A percentile compares a stretch with the other conserved stretches of the same genome.
phyloP scores from a whole-genome alignment of 2,113 vertebrate species.

The Elaphurus davidianus region DNA sequence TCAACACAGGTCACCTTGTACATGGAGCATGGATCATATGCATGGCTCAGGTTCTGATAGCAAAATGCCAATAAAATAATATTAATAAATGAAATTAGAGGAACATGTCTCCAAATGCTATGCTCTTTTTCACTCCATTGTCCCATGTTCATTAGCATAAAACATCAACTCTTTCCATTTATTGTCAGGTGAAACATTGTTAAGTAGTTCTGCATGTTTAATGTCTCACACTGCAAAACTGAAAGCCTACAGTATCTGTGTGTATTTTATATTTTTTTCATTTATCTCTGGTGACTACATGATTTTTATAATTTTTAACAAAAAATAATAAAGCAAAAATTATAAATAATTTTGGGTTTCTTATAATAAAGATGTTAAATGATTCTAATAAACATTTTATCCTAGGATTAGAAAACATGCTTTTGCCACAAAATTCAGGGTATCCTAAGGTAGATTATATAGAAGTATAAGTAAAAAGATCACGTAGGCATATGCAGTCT shows the following conservation, averaged over 20 bases:
- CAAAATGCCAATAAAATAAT: not conserved
- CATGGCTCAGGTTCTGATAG: not conserved
- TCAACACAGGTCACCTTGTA: not conserved
- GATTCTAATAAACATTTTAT: conserved; percentile 63
- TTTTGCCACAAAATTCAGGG: not conserved
- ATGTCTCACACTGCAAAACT: not conserved
- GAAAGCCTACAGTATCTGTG: not conserved
- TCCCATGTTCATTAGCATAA: not conserved
- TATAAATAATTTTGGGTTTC: conserved; percentile 15
- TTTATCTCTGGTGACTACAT: not conserved
- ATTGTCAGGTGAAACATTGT: not conserved
- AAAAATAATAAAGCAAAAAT: conserved; percentile 37
- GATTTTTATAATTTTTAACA: conserved; percentile 33
- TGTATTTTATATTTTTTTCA: conserved; percentile 23
- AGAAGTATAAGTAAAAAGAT: conserved; percentile 54
- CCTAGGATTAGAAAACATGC: not conserved
- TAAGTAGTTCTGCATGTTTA: not conserved
- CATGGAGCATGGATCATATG: not conserved
- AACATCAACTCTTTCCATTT: not conserved
- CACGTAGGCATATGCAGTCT: not conserved
- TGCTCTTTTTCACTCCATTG: not conserved
- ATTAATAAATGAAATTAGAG: not conserved
- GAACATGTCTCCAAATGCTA: not conserved
- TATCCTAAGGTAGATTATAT: not conserved
- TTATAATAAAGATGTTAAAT: conserved; percentile 56